phyloP scores from a whole-genome alignment of 2,888 invertebrate genomes.

The Timandra comae region DNA sequence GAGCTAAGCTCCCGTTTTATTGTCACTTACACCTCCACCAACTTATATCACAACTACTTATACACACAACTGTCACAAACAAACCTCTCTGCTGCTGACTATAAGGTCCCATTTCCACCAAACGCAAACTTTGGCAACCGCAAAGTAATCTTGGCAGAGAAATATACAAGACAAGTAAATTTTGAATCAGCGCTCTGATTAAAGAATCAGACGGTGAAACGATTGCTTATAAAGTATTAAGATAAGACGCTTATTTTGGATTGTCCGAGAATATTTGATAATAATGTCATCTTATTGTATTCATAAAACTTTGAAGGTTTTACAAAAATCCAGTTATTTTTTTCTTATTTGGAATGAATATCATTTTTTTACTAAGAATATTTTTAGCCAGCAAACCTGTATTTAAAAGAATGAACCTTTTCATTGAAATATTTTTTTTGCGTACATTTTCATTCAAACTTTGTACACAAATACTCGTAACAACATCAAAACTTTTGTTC shows the following conservation, averaged over 20 bases:
- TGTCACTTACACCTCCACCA: constrained; percentile 71
- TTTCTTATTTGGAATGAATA: too few relatives aligned
- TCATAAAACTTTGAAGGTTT: constrained; percentile 30
- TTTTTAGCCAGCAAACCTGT: not conserved
- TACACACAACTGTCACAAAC: constrained; percentile 23
- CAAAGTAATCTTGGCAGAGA: constrained; percentile 27
- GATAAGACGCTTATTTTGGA: constrained; percentile 54
- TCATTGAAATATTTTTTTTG: too few relatives aligned
- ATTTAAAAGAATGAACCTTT: too few relatives aligned
- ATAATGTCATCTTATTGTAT: constrained; percentile 41
- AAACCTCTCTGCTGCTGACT: constrained; percentile 14
- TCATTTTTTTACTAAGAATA: not conserved
- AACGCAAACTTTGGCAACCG: constrained; percentile 4
- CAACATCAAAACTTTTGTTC: too few relatives aligned
- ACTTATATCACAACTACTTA: too few relatives aligned
- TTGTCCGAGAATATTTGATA: constrained; percentile 54
- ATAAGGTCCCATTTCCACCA: constrained; percentile 20
- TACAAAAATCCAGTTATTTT: constrained; percentile 10
- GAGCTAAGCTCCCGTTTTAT: constrained; percentile 72
- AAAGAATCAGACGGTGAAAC: constrained; percentile 64
- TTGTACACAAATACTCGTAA: too few relatives aligned
- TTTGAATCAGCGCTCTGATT: constrained; percentile 62
- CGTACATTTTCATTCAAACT: too few relatives aligned
- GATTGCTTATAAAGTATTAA: constrained; percentile 67
- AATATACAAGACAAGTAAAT: constrained; percentile 57